A percentile compares a stretch with the other conserved stretches of the same genome.
These are phyloP conservation scores for Hyposmocoma kahamanoa DNA, from an alignment of 1,140 invertebrate species.

Conservation along the genomic window DNA sequence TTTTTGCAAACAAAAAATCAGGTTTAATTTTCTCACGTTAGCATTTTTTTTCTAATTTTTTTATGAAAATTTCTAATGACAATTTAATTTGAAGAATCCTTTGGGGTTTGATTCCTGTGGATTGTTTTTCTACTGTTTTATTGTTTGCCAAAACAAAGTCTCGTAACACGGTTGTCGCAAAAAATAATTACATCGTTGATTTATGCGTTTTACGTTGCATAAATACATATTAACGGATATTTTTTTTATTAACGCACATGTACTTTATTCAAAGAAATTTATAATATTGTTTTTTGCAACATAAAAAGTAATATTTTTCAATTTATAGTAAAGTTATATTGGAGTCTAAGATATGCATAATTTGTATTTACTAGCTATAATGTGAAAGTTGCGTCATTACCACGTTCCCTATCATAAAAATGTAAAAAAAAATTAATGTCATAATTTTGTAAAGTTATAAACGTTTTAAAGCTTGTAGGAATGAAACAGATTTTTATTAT, in stretches of 20 bases:
- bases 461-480: too few species aligned
- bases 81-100: slow-evolving; percentile 71
- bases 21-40: slow-evolving; percentile 71
- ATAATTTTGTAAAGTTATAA: too few species aligned
- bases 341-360: too few species aligned
- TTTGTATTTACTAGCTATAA: too few species aligned
- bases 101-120: slow-evolving; percentile 64
- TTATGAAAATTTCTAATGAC: slow-evolving; percentile 62
- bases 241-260: neutral
- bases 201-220: slow-evolving; percentile 54
- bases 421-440: too few species aligned
- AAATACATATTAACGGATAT: slow-evolving; percentile 21
- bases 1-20: slow-evolving; percentile 37
- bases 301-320: too few species aligned
- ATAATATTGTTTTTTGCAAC: too few species aligned
- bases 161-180: slow-evolving; percentile 67
- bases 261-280: too few species aligned
- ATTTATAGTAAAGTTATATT: too few species aligned
- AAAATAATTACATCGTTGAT: slow-evolving; percentile 68
- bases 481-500: too few species aligned
- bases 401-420: too few species aligned
- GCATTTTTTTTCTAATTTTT: slow-evolving; percentile 38
- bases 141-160: slow-evolving; percentile 67
- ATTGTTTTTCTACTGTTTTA: slow-evolving; percentile 38
- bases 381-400: too few species aligned